A percentile compares a stretch with the other conserved stretches of the same genome.
Evolutionary conservation across 2,797 vertebrate genomes (phyloP).

Genomic region (Typhlichthys subterraneus): DNA sequence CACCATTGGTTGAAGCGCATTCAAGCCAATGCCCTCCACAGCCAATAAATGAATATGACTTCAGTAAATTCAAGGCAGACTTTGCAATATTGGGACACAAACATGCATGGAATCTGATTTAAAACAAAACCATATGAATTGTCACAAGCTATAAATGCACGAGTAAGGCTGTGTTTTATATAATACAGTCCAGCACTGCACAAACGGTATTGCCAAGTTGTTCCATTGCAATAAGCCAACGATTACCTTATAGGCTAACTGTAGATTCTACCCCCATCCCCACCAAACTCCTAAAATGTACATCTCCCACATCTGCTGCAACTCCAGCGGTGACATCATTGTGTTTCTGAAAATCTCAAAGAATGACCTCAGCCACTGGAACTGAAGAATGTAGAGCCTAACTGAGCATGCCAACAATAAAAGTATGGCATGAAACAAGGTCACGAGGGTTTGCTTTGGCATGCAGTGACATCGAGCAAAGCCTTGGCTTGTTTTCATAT

Average conservation of each 20-base stretch:
- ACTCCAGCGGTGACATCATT: slow-evolving; percentile 59
- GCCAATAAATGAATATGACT: too few relatives aligned
- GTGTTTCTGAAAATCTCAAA: slow-evolving; percentile 52
- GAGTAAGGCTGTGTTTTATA: too few relatives aligned
- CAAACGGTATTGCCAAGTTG: slow-evolving; percentile 4
- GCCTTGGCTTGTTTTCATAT: slow-evolving; percentile 5
- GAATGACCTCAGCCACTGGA: slow-evolving; percentile 60
- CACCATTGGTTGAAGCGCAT: too few relatives aligned
- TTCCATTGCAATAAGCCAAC: background rate
- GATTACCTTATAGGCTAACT: slow-evolving; percentile 1
- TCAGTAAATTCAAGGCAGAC: too few relatives aligned
- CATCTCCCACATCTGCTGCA: slow-evolving; percentile 59
- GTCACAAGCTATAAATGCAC: too few relatives aligned
- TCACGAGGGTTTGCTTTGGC: too few relatives aligned
- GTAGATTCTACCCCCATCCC: background rate
- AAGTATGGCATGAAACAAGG: slow-evolving; percentile 15
- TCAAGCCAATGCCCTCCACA: too few relatives aligned
- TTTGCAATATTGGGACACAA: too few relatives aligned
- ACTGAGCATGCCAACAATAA: slow-evolving; percentile 16
- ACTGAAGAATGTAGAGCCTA: slow-evolving; percentile 48
- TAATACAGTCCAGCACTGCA: background rate
- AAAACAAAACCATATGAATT: too few relatives aligned
- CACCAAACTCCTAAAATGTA: slow-evolving; percentile 18
- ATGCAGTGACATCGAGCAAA: too few relatives aligned
- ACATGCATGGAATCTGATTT: too few relatives aligned